Base-by-base conservation (phyloP, 2,888 invertebrate species). In the Lithophane socia region DNA sequence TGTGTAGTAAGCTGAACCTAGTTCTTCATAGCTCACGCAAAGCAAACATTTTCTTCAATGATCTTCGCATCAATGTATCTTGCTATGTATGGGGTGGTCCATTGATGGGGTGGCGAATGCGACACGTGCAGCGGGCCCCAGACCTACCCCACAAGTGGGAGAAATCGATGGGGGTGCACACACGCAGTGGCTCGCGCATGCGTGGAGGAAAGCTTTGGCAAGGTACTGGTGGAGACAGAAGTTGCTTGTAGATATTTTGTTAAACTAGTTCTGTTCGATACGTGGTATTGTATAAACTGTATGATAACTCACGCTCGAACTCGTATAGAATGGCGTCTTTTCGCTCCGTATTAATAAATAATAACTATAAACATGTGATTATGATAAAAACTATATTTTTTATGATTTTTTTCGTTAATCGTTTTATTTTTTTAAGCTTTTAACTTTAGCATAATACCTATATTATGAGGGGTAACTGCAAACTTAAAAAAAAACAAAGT, bases 91-190 rank as follows among this genome's bases (percentile, higher is more conserved):
- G 60, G 60, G 65, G 88, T 86, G 87, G 88, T 88, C 84, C 92
- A 93, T 92, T 91, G 87, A 91, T 84, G 29, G 73, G 84, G 81
- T 72, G 84, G 72, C 37, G 84, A 92, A 70, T 84, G 87, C 80
- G 85, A 77, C 87, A 86, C 94, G 94, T 94, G 95, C 90, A 86
- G n/a, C 67, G 63, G 52, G 54, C 78, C 89, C 94, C 89, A 91
- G 95, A 95, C 95, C 96, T 96, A 95, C 94, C 96, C 92, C 94
- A 96, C 93, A 90, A 94, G 92, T 95, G 94, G 89, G 90, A 85
- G 83, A 86, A 91, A 94, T 94, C 95, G 94, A 96, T 96, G 94
- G 90, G 88, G 89, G 88, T 83, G 88, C 88, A 91, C 89, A 90
- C 92, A 92, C 93, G 93, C 93, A 93, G 92, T 89, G 89, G 70